Percentiles rank a stretch among this genome's conserved stretches.
phyloP scores from a whole-genome alignment of 2,113 vertebrate genomes.

The Catharus fuscescens region DNA sequence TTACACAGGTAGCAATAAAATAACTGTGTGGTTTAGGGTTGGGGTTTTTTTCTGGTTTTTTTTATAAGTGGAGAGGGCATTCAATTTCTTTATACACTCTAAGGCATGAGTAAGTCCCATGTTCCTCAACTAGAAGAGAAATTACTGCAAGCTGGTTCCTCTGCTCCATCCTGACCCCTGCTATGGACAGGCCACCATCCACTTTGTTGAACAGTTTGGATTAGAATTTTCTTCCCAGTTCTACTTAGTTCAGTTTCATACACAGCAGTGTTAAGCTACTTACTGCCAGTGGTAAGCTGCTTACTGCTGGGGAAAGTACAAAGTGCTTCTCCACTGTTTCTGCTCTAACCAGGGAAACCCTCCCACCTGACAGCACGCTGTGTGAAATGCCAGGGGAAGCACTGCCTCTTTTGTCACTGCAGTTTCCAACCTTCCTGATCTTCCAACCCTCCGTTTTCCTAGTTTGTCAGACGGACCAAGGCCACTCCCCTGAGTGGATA shows the following conservation, averaged over 20 bases:
- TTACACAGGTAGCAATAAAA: neutral
- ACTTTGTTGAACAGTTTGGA: neutral
- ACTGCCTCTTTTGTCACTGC: neutral
- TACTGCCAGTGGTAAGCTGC: neutral
- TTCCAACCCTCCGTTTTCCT: neutral
- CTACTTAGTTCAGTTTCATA: neutral
- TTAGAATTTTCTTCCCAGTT: neutral
- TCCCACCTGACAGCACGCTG: accelerated
- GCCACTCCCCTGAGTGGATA: neutral
- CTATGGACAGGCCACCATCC: neutral
- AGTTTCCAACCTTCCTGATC: neutral
- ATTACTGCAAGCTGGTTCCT: neutral
- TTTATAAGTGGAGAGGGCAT: accelerated
- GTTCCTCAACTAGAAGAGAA: neutral
- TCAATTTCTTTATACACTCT: neutral
- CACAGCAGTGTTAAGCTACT: neutral
- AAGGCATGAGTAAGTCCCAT: neutral
- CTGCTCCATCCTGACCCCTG: neutral
- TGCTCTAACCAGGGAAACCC: neutral
- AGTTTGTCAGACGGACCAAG: neutral
- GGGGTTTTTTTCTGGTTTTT: neutral
- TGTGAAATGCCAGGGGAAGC: neutral
- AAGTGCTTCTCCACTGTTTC: neutral
- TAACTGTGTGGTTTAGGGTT: neutral
- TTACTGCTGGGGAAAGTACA: neutral